Conservation (phyloP, 2,113 vertebrate genomes). For the Gopherus evgoodei region DNA sequence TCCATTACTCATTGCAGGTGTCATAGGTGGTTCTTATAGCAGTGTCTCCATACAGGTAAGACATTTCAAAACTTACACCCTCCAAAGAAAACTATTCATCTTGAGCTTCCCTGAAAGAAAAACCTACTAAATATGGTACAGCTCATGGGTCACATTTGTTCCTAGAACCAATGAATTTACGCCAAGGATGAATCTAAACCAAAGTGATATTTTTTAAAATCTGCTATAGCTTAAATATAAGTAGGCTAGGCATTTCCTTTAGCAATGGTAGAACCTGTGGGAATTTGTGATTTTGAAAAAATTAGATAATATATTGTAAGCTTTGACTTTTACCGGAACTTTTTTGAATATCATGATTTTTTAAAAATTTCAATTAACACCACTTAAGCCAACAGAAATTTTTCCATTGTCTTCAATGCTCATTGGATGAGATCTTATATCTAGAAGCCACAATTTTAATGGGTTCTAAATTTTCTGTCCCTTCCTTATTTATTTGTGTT, state of each 20-base stretch:
- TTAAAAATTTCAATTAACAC: neutral
- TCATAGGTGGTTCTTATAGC: conserved; percentile 97
- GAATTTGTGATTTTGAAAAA: neutral
- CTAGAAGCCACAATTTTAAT: neutral
- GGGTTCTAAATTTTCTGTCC: neutral
- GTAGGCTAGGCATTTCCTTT: neutral
- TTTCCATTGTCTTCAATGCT: neutral
- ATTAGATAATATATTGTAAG: neutral
- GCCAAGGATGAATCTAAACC: neutral
- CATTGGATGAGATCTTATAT: neutral
- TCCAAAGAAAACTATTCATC: neutral
- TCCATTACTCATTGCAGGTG: conserved; percentile 93
- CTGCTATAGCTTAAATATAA: neutral
- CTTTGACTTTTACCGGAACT: neutral
- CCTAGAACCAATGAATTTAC: neutral
- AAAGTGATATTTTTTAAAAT: rapidly evolving
- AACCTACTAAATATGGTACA: neutral
- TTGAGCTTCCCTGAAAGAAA: neutral
- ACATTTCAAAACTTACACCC: neutral
- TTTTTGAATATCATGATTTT: neutral
- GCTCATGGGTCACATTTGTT: neutral
- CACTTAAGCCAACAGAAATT: neutral
- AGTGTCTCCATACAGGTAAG: conserved; percentile 99
- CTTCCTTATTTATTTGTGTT: neutral
- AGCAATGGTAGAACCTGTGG: neutral